Conservation (phyloP, 2,888 invertebrate species). For the Balanococcus diminutus region DNA sequence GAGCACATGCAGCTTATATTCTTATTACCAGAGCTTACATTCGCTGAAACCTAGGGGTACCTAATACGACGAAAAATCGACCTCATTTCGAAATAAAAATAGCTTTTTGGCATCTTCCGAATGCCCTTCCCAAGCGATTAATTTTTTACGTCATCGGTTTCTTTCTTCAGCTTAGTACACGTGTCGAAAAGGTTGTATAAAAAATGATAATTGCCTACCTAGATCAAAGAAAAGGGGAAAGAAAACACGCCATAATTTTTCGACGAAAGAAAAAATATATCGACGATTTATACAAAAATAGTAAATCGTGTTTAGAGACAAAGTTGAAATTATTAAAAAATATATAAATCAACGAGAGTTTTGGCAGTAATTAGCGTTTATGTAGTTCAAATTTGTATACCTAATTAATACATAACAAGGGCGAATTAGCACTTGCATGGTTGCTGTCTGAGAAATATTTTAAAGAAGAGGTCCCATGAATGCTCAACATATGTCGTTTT, state of each 20-base stretch:
- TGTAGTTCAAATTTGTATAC: neutral
- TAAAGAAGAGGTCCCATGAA: neutral
- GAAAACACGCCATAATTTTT: neutral
- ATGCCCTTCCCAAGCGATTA: neutral
- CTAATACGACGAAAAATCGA: neutral
- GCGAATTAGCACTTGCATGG: neutral
- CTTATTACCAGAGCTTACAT: neutral
- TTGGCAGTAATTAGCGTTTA: neutral
- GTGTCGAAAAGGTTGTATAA: neutral
- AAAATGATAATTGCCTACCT: neutral
- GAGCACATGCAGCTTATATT: neutral
- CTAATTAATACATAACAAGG: neutral
- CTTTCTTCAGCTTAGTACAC: neutral
- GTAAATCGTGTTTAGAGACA: neutral
- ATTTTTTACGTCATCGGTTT: neutral
- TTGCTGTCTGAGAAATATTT: neutral
- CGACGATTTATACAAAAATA: neutral
- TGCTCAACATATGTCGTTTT: neutral
- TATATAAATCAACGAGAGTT: neutral
- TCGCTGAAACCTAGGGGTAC: neutral
- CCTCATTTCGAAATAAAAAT: conserved; percentile 39
- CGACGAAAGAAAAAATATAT: neutral
- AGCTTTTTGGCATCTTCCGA: conserved; percentile 15
- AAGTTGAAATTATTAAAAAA: neutral
- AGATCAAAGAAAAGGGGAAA: neutral